Evolutionary conservation across 53 echinoderm and acorn worm genomes (phyloP).

Genomic region (Crossaster papposus): DNA sequence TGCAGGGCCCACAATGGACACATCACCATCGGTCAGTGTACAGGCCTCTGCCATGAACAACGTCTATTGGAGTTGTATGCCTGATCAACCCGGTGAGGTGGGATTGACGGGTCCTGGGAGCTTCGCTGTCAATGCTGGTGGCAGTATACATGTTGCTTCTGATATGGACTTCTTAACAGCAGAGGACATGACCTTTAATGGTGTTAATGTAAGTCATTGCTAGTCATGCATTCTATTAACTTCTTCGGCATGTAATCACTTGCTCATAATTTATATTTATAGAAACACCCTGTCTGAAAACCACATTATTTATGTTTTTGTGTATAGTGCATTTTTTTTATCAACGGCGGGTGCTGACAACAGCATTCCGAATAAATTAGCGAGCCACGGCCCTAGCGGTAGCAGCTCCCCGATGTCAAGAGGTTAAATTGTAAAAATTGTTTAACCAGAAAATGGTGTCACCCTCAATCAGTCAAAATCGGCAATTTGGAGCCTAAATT

Average conservation of each 20-base stretch:
- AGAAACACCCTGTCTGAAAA: neutral
- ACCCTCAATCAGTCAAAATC: too few species aligned
- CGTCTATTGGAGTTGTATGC: constrained; percentile 12
- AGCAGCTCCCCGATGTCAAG: too few species aligned
- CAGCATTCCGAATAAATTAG: too few species aligned
- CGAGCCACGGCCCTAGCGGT: too few species aligned
- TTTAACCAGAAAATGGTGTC: too few species aligned
- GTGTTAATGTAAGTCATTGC: constrained; percentile 48
- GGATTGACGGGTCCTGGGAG: neutral
- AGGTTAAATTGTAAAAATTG: too few species aligned
- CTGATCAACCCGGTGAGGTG: neutral
- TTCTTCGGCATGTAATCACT: neutral
- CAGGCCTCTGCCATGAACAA: neutral
- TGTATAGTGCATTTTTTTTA: neutral
- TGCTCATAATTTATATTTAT: neutral
- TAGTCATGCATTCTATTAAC: neutral
- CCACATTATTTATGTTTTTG: neutral
- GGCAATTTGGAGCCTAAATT: too few species aligned
- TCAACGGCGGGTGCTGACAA: neutral
- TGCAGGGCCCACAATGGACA: neutral
- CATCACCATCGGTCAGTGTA: neutral
- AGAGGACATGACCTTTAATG: constrained; percentile 33
- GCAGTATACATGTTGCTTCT: constrained; percentile 20
- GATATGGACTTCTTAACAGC: constrained; percentile 40
- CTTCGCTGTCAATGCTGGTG: neutral